Base-by-base conservation (phyloP, 2,797 vertebrate species). In the Cetoscarus ocellatus region DNA sequence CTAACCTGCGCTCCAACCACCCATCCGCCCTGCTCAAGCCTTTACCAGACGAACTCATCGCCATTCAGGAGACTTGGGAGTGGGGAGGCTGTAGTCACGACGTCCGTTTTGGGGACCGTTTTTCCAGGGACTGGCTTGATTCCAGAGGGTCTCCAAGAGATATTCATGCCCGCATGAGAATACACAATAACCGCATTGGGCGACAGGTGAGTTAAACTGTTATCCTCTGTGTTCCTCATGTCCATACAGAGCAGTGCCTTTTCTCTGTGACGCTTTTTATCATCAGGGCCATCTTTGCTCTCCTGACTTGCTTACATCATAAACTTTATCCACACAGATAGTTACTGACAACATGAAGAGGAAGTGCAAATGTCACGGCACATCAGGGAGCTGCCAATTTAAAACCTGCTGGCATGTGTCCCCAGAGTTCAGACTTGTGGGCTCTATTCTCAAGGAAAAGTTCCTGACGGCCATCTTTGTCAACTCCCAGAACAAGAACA, bases 71-170 rank as follows among this genome's bases (percentile, higher is more conserved):
- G 82, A 96, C 96, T n/a, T 97, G 97, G 97, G 96, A 97, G 88
- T 97, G 97, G 96, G 96, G 96, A 19, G 97, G 96, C 75, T 98
- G 97, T 88, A 97, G 95, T 76, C 96, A 97, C 7, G 95, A 98
- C 61, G 88, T 96, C 66, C 94, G 95, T 50, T 97, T 97, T 55
- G 97, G 96, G 42, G 96, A 97, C 66, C 96, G 95, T 78, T 97
- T 98, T 88, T 96, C 97, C 82, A 93, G 95, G 50, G 96, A 97
- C 82, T 98, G 97, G 94, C 93, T 98, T 36, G 96, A 97, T 88
- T 96, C 96, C 71, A 93, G 95, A 3, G 96, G 96, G 49, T 96
- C 96, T 71, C 94, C 96, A 12, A 93, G 96, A 61, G 97, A 98
- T 75, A 97, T 97, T 86, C 96, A 97, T 7, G 96, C 97, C 54